Conservation (phyloP, 2,797 vertebrate genomes). For the Sciaenops ocellatus region DNA sequence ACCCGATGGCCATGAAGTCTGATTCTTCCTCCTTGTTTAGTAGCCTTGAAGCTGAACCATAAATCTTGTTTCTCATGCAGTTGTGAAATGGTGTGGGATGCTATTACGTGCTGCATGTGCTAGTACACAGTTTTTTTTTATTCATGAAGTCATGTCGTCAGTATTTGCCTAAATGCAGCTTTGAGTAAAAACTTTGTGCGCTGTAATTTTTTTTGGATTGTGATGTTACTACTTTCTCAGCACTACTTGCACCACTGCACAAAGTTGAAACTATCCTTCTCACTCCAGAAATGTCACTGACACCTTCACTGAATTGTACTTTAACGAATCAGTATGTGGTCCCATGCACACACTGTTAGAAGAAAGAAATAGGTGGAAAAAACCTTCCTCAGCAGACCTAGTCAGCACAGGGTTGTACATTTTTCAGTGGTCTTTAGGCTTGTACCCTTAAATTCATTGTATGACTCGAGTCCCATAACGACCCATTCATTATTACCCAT, state of each 20-base stretch:
- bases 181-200: neutral
- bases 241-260: neutral
- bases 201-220: neutral
- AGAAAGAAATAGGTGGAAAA: neutral
- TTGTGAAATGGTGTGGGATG: neutral
- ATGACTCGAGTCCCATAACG: slow-evolving; percentile 17
- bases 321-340: slow-evolving; percentile 15
- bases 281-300: slow-evolving; percentile 12
- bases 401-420: slow-evolving; percentile 12
- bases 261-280: slow-evolving; percentile 4
- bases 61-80: slow-evolving; percentile 3
- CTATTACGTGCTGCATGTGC: neutral
- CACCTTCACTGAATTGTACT: slow-evolving; percentile 18
- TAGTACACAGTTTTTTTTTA: too few species aligned
- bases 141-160: neutral
- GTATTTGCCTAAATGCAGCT: neutral
- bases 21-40: neutral
- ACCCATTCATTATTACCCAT: slow-evolving; percentile 13
- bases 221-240: slow-evolving; percentile 3
- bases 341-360: neutral
- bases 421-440: slow-evolving; percentile 23
- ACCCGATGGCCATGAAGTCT: neutral
- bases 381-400: neutral
- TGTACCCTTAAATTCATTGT: slow-evolving; percentile 16
- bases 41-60: slow-evolving; percentile 3